Conservation (phyloP, 1,140 invertebrate species). For the Procambarus virginalis region DNA sequence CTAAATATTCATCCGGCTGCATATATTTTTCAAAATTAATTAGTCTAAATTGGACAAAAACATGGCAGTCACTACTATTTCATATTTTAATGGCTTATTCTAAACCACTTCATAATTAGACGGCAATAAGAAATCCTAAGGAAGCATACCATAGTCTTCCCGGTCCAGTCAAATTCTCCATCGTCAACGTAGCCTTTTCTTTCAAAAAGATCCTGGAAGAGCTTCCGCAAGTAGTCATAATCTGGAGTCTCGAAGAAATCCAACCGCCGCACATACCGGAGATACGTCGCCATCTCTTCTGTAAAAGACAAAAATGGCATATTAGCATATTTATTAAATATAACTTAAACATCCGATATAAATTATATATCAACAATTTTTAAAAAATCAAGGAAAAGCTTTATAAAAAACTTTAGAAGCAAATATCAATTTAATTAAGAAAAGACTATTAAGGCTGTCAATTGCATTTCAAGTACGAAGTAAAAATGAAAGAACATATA, state of each 20-base stretch:
- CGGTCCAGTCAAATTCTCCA: constrained; percentile 98
- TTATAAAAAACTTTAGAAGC: too few relatives aligned
- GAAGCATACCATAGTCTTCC: constrained; percentile 87
- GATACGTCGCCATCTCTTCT: constrained; percentile 97
- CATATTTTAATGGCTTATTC: background rate
- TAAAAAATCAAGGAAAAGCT: too few relatives aligned
- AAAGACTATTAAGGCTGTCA: too few relatives aligned
- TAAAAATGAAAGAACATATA: too few relatives aligned
- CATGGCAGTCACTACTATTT: background rate
- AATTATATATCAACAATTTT: too few relatives aligned
- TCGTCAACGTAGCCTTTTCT: constrained; percentile 94
- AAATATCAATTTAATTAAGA: too few relatives aligned
- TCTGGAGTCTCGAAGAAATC: constrained; percentile 99
- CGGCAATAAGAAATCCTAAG: background rate
- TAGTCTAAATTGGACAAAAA: background rate
- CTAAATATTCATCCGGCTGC: constrained; percentile 68
- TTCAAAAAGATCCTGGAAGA: constrained; percentile 96
- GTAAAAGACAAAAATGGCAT: constrained; percentile 64
- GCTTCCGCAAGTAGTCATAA: constrained; percentile 97
- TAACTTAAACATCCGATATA: too few relatives aligned
- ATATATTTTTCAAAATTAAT: background rate
- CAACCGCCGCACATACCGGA: constrained; percentile 96
- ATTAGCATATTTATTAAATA: too few relatives aligned
- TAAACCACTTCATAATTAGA: background rate
- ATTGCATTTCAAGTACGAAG: too few relatives aligned